Base-by-base conservation (phyloP, 1,140 invertebrate genomes). In the Thaumetopoea pityocampa region DNA sequence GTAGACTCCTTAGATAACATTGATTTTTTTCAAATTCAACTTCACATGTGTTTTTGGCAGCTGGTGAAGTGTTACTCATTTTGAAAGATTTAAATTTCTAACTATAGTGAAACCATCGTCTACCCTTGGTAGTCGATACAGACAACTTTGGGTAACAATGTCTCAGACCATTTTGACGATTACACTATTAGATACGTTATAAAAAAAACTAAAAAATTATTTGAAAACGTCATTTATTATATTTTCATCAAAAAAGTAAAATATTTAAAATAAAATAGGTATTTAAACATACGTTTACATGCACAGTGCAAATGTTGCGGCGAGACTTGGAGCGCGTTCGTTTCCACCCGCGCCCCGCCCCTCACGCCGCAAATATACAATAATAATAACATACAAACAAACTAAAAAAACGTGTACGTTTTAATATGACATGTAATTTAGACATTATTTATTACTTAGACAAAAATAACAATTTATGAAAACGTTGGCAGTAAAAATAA, bases 191-290 rank as follows among this genome's bases (percentile, higher is more conserved):
- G n/a, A 6, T 19, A 5, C n/a, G 5, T 24, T 8, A 32, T 37
- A 52, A 59, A 60, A 38, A 51, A 67, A 61, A 56, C 30, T 10
- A 43, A 8, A 51, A 35, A 11, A 9, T 22, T 80, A 80, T 79
- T 83, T 79, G 79, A 83, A 83, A 83, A 83, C 79, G 77, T 83
- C 66, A 67, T 80, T 79, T 83, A 83, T 83, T 80, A 79, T 83
- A 80, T 77, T 80, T 77, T 79, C 73, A 57, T 82, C 74, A 78
- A 80, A 80, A 80, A 82, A 79, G 63, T 71, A 78, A 80, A 77
- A 77, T 74, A 18, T 83, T 82, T 67, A 71, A 82, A 82, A 82
- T 79, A 80, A 80, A 80, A 78, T 81, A 41, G 24, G 37, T 41
- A 81, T 71, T 78, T 77, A 74, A 81, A 79, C 70, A 73, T 74